Percentiles rank a stretch among this genome's conserved stretches.
phyloP scores from a whole-genome alignment of 2,113 vertebrate genomes.

The Pimephales promelas region DNA sequence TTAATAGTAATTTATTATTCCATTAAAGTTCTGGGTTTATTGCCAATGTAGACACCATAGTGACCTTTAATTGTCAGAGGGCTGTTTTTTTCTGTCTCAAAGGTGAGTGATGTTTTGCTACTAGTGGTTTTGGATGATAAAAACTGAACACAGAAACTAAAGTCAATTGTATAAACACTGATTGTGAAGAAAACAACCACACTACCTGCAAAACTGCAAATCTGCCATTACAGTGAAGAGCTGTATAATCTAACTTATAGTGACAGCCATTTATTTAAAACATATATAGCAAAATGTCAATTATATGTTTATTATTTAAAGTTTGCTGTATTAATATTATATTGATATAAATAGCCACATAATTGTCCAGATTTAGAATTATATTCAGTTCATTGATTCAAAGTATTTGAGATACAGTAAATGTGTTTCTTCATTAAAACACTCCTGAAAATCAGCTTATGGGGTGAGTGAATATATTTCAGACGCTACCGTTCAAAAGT shows the following conservation, averaged over 20 bases:
- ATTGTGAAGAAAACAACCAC: background rate
- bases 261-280: background rate
- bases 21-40: background rate
- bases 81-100: background rate
- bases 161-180: background rate
- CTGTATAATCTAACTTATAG: background rate
- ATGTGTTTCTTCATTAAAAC: background rate
- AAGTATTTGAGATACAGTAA: background rate
- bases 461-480: background rate
- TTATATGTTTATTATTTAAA: background rate
- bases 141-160: background rate
- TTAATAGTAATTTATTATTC: too few species aligned
- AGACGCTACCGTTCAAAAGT: background rate
- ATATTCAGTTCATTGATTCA: background rate
- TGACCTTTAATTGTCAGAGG: background rate
- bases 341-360: background rate
- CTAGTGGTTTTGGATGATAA: background rate
- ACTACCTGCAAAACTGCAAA: background rate
- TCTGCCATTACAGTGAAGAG: background rate
- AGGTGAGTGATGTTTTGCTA: background rate
- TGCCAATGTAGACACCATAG: background rate
- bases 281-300: background rate
- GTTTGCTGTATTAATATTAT: background rate
- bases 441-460: background rate
- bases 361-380: background rate